Base-by-base conservation (phyloP, 2,113 vertebrate genomes). In the Etheostoma spectabile region DNA sequence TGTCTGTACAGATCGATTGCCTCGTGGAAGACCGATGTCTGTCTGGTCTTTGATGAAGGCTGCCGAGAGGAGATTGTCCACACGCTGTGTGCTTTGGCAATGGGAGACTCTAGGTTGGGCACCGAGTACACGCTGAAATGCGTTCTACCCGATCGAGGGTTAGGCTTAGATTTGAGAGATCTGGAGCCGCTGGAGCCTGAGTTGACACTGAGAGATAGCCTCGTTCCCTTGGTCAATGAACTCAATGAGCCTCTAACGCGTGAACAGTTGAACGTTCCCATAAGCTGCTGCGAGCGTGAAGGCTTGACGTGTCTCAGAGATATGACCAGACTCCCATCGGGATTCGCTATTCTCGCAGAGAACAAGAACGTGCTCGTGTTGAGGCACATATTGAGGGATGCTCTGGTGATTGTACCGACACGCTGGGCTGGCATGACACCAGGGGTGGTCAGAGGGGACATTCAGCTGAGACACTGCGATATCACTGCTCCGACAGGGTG, bases 331-430 rank as follows among this genome's bases (percentile, higher is more conserved):
- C 2, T 63, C 6, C 74, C 74, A 0, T 30, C 35, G 1, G 62
- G 15, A 0, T 77, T 66, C 21, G 33, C 74, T 3, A 6, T 77
- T 3, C 62, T 77, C 1, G 52, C 35, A 0, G 74, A 77, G 16
- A 77, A 66, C 2, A 35, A 33, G 2, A 42, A 14, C 18, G 62
- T 33, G 1, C 0, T 46, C 1, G 74, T 57, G 0, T 3, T 77
- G 48, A 66, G 74, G 16, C 74, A 77, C 62, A 2, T 57, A 3
- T 14, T 77, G 15, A 30, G 74, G 42, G 63, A 77, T 12, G 51
- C 62, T 0, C 38, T 77, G 6, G 52, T 57, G 8, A 16, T 66
- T 1, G 19, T 67, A 2, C 74, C 74, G 38, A 77, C 56, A 12
- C 21, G 18, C 21, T 14, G 35, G 0, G 30, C 33, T 2, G 14